Evolutionary conservation across 2,888 invertebrate species (phyloP).

Genomic region (Anodontia alba): DNA sequence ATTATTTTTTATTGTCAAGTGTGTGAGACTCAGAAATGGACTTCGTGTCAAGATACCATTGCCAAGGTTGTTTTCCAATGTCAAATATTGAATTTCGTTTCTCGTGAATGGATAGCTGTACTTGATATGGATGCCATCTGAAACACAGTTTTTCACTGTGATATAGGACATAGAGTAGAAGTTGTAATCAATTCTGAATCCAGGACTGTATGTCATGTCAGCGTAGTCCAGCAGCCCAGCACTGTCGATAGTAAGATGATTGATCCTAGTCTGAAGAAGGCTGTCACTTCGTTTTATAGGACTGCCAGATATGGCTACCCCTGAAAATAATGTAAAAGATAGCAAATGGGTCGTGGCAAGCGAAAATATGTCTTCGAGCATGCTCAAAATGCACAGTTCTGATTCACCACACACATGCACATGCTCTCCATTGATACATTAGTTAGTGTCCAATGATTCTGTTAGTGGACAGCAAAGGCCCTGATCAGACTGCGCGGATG

Average conservation of each 20-base stretch:
- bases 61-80: conserved; percentile 85
- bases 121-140: conserved; percentile 96
- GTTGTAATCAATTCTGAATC: conserved; percentile 87
- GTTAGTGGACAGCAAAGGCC: too few species aligned
- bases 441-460: too few species aligned
- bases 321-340: conserved; percentile 56
- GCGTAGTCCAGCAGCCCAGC: conserved; percentile 97
- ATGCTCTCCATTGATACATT: too few species aligned
- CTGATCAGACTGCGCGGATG: too few species aligned
- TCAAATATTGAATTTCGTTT: conserved; percentile 90
- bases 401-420: too few species aligned
- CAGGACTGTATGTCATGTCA: conserved; percentile 88
- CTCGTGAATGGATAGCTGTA: conserved; percentile 95
- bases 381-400: too few species aligned
- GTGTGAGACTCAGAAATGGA: conserved; percentile 87
- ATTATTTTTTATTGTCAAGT: conserved; percentile 93
- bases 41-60: conserved; percentile 96
- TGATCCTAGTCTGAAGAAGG: conserved; percentile 68
- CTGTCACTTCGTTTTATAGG: conserved; percentile 57
- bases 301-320: conserved; percentile 77
- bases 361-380: too few species aligned
- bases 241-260: conserved; percentile 73
- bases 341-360: too few species aligned
- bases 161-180: conserved; percentile 85
- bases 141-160: conserved; percentile 93